Base-by-base conservation (phyloP, 2,888 invertebrate species). In the Standfussiana lucernea region DNA sequence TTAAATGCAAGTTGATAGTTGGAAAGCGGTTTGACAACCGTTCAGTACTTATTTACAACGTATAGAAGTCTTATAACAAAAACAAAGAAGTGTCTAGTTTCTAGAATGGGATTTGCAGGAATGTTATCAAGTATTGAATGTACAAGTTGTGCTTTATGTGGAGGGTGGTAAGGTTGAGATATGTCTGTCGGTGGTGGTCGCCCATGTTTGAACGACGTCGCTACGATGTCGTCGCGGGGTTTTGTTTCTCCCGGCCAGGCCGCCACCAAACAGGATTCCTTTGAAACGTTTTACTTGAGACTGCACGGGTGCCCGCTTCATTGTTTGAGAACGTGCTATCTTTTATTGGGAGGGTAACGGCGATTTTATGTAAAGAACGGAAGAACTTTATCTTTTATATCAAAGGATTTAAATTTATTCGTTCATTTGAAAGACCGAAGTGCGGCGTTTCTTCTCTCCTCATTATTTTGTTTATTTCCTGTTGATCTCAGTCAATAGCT, bases 241-340 rank as follows among this genome's bases (percentile, higher is more conserved):
- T 93, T 93, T 91, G 91, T 93, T 91, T 88, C 91, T 92, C 89
- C 86, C 88, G 86, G 91, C 61, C 64, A 64, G 47, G 64, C 65
- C 47, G 64, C 87, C 84, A 92, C 91, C 90, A 92, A 93, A 94
- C 94, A 90, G 93, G 94, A 94, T 95, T 94, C 93, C 93, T 93
- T 93, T 90, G 91, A 91, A 91, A 90, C 88, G 86, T 90, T 92
- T 91, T 89, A 90, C 90, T 91, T 86, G 89, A 82, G 87, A 90
- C 88, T 93, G 91, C 94, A 94, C 93, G 93, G 92, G 89, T 89
- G 86, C 88, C 84, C 88, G 89, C 89, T 92, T 91, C 90, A 93
- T 94, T 94, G 94, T 94, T 91, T 91, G 87, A 85, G 80, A 88
- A 91, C 85, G 82, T 88, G 86, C 87, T 87, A 83, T 84, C 87